A percentile compares a stretch with the other conserved stretches of the same genome.
Conservation (phyloP, 2,113 vertebrate species). For the Grallaria varia region DNA sequence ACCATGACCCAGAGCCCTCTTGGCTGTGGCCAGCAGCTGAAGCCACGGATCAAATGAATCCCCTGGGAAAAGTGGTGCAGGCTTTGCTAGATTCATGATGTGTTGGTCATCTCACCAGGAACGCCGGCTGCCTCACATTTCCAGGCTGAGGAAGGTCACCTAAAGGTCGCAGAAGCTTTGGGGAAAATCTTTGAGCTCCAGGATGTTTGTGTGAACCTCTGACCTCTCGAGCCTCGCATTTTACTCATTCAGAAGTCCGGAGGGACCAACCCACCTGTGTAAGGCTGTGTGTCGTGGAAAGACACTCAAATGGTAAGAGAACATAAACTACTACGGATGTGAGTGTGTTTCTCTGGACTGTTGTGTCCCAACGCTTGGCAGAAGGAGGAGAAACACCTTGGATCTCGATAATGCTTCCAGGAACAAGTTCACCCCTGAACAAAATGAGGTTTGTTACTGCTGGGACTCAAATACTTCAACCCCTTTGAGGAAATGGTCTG, state of each 20-base stretch:
- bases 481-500: not conserved
- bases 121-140: not conserved
- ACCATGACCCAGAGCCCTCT: not conserved
- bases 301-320: not conserved
- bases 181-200: conserved; percentile 8
- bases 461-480: not conserved
- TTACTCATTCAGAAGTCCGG: not conserved
- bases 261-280: not conserved
- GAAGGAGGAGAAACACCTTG: not conserved
- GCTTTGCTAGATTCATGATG: not conserved
- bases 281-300: not conserved
- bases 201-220: conserved; percentile 16
- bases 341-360: not conserved
- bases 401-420: not conserved
- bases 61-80: not conserved
- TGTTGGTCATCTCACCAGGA: not conserved
- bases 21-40: not conserved
- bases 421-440: not conserved
- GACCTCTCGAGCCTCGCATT: not conserved
- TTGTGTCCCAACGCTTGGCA: not conserved
- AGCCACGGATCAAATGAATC: not conserved
- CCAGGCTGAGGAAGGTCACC: conserved; percentile 9
- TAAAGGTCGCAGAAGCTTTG: conserved; percentile 33
- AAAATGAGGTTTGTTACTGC: not conserved
- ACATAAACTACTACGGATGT: not conserved